These are phyloP conservation scores for Calypte anna DNA, from an alignment of 2,113 vertebrate species.

Conservation along the genomic window DNA sequence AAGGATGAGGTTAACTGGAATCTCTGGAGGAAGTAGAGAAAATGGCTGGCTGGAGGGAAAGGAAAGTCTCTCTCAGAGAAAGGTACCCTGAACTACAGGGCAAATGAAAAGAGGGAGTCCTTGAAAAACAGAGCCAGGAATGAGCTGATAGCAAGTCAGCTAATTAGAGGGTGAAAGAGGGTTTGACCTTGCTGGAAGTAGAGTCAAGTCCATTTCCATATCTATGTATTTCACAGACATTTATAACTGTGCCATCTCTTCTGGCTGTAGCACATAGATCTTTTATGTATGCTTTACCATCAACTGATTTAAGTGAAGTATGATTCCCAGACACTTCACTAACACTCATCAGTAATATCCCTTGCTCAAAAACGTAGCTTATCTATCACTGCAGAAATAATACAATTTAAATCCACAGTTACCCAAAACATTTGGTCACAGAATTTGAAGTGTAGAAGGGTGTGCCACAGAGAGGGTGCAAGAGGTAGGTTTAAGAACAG, in stretches of 20 bases:
- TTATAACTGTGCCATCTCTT: not conserved
- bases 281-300: not conserved
- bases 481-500: not conserved
- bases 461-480: not conserved
- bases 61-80: not conserved
- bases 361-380: not conserved
- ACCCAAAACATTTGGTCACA: not conserved
- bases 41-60: not conserved
- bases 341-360: not conserved
- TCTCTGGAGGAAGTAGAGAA: not conserved
- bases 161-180: not conserved
- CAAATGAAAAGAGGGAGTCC: not conserved
- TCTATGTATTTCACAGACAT: not conserved
- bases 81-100: not conserved
- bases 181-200: not conserved
- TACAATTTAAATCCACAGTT: not conserved
- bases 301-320: not conserved
- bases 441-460: not conserved
- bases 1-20: not conserved
- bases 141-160: constrained; percentile 6
- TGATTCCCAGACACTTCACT: not conserved
- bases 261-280: not conserved
- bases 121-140: not conserved
- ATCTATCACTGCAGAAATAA: not conserved
- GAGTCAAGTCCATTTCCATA: not conserved